These are phyloP conservation scores for Macroglossus sobrinus DNA, from an alignment of 2,113 vertebrate genomes.

Conservation along the genomic window DNA sequence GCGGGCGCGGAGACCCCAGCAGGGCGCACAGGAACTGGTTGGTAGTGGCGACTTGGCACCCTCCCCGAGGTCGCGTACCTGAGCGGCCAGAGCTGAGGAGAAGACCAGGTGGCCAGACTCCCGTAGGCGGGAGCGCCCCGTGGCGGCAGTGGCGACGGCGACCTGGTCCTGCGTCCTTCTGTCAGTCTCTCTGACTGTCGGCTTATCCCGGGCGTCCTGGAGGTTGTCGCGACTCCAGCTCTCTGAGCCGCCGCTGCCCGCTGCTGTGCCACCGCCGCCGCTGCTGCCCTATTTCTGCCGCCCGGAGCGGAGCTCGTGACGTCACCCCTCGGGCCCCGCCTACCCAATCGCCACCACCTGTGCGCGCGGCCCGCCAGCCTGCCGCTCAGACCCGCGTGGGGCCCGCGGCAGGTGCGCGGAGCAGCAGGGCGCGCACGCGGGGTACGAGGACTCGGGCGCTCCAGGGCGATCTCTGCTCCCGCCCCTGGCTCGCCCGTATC, in stretches of 20 bases:
- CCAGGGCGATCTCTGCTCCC: not conserved
- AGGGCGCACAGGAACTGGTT: not conserved
- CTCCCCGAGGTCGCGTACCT: slow-evolving; percentile 56
- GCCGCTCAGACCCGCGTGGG: not conserved
- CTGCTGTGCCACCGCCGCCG: slow-evolving; percentile 76
- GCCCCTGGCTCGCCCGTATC: not conserved
- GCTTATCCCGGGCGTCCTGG: not conserved
- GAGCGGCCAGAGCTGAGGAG: slow-evolving; percentile 7
- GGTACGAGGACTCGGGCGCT: not conserved
- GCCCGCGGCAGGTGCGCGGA: slow-evolving; percentile 36
- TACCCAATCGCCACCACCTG: slow-evolving; percentile 86
- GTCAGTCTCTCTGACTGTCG: not conserved
- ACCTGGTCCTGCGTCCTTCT: not conserved
- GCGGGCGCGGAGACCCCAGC: not conserved
- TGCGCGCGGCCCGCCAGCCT: slow-evolving; percentile 54
- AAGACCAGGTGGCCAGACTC: slow-evolving; percentile 45
- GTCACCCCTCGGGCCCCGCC: slow-evolving; percentile 88
- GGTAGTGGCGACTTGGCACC: not conserved
- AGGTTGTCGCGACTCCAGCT: slow-evolving; percentile 14
- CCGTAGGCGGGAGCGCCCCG: not conserved
- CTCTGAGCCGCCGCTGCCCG: slow-evolving; percentile 58
- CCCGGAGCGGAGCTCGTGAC: slow-evolving; percentile 87
- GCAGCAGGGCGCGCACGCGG: slow-evolving; percentile 27
- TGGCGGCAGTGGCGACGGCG: slow-evolving; percentile 14
- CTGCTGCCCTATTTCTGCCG: slow-evolving; percentile 91